Conservation (phyloP, 1,140 invertebrate genomes). For the Caenorhabditis latens region DNA sequence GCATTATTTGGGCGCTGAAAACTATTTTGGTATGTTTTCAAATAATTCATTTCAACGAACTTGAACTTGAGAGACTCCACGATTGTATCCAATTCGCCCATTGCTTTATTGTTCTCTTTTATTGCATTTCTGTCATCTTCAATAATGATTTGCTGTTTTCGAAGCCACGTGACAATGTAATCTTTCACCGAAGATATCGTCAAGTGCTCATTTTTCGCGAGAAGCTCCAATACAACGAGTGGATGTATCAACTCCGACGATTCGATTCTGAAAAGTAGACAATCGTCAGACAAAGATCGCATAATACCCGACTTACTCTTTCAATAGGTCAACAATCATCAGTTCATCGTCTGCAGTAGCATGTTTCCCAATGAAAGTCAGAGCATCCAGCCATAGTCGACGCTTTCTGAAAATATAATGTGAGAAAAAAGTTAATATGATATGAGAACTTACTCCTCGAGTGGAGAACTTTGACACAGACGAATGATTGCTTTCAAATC, state of each 20-base stretch:
- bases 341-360: background rate
- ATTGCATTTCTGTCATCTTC: constrained; percentile 63
- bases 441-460: background rate
- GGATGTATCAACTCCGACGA: constrained; percentile 70
- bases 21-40: background rate
- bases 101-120: constrained; percentile 65
- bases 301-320: constrained; percentile 64
- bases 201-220: constrained; percentile 70
- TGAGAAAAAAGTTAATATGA: background rate
- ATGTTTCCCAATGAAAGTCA: constrained; percentile 33
- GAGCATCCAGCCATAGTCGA: constrained; percentile 7
- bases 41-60: background rate
- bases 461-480: background rate
- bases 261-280: constrained; percentile 64
- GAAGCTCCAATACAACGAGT: constrained; percentile 74
- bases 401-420: background rate
- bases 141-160: constrained; percentile 66
- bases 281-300: background rate
- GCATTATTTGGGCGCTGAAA: constrained; percentile 68
- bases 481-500: constrained; percentile 20
- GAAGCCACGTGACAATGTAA: constrained; percentile 72
- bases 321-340: constrained; percentile 59
- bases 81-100: constrained; percentile 65
- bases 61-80: constrained; percentile 47
- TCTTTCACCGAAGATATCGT: constrained; percentile 70